A percentile compares a stretch with the other conserved stretches of the same genome.
Conservation (phyloP, 2,797 vertebrate genomes). For the Naso thynnoides region DNA sequence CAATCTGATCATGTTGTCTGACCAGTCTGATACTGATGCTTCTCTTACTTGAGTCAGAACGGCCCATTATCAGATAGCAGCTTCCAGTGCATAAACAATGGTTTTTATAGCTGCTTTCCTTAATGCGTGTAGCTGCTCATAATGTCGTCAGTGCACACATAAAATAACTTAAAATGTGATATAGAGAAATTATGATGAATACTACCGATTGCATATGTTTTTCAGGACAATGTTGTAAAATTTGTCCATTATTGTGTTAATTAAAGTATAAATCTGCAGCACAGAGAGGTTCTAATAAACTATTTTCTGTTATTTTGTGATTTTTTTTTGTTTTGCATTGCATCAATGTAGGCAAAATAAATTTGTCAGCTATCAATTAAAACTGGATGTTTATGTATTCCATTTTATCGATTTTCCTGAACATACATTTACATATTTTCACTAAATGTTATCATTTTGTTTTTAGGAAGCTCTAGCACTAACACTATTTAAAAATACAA, state of each 20-base stretch:
- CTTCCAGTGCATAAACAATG: slow-evolving; percentile 16
- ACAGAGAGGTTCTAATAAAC: too few species aligned
- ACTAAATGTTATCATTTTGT: too few species aligned
- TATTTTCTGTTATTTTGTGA: too few species aligned
- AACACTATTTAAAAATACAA: neutral
- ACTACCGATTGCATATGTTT: neutral
- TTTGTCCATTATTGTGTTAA: neutral
- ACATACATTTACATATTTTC: neutral
- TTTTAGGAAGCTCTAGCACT: neutral
- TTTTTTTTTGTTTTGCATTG: neutral
- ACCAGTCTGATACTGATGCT: slow-evolving; percentile 65
- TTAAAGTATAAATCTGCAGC: too few species aligned
- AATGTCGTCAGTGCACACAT: slow-evolving; percentile 4
- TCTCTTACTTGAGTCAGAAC: slow-evolving; percentile 48
- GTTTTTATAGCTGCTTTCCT: slow-evolving; percentile 7
- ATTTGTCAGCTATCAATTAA: neutral
- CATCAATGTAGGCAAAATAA: neutral
- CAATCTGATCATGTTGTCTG: slow-evolving; percentile 75
- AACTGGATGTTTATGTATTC: neutral
- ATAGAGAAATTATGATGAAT: neutral
- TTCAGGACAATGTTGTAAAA: neutral
- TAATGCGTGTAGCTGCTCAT: neutral
- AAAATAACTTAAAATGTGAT: neutral
- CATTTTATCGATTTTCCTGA: neutral
- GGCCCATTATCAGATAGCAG: slow-evolving; percentile 53